Evolutionary conservation across 1,140 invertebrate genomes (phyloP).

Genomic region (Drosophila pseudoananassae): DNA sequence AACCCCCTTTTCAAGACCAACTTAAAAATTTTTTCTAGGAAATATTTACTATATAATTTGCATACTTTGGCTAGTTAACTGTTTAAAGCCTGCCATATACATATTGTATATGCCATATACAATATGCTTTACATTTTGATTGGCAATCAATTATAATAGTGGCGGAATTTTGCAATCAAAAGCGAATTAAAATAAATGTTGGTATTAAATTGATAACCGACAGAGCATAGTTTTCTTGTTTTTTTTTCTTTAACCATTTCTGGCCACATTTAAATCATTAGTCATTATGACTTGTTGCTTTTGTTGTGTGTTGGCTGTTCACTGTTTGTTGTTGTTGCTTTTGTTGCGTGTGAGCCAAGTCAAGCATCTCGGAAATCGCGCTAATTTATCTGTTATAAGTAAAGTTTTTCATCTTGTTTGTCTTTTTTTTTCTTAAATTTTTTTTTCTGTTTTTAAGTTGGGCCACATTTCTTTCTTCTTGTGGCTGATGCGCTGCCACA

Average conservation of each 20-base stretch:
- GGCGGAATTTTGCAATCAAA: constrained; percentile 55
- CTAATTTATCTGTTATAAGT: constrained; percentile 75
- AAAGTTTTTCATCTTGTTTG: constrained; percentile 47
- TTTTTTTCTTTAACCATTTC: constrained; percentile 53
- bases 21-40: constrained; percentile 1
- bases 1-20: background rate
- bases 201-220: constrained; percentile 35
- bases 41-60: constrained; percentile 42
- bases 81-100: constrained; percentile 41
- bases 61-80: constrained; percentile 46
- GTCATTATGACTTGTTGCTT: constrained; percentile 75
- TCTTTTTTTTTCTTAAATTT: constrained; percentile 6
- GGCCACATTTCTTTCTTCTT: constrained; percentile 34
- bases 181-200: constrained; percentile 53
- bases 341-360: constrained; percentile 40
- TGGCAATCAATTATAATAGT: constrained; percentile 37
- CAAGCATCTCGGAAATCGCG: constrained; percentile 63
- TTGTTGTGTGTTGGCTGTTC: constrained; percentile 6
- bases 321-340: constrained; percentile 12
- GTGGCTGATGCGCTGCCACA: constrained; percentile 3
- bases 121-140: constrained; percentile 53
- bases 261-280: constrained; percentile 70
- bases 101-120: too few species aligned
- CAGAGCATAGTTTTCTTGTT: background rate
- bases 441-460: constrained; percentile 26